Conservation (phyloP, 2,113 vertebrate species). For the Theristicus caerulescens region DNA sequence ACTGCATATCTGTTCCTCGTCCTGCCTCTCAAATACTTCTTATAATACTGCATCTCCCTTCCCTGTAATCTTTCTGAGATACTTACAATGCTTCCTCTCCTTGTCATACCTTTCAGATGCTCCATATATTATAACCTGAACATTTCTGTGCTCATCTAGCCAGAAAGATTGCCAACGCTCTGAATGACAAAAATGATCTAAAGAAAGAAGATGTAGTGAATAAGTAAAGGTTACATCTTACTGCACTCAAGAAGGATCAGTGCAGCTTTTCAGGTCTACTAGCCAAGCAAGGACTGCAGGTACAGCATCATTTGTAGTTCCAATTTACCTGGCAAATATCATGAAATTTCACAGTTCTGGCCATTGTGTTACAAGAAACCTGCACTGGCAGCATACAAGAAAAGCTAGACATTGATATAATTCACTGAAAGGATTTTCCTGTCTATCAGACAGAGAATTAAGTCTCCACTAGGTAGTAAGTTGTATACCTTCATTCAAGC, state of each 20-base stretch:
- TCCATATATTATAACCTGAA: not conserved
- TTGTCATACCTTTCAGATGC: constrained; percentile 15
- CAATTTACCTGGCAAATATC: constrained; percentile 57
- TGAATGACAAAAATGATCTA: constrained; percentile 16
- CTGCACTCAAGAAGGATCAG: not conserved
- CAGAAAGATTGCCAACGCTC: constrained; percentile 17
- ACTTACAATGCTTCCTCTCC: not conserved
- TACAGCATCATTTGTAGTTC: constrained; percentile 31
- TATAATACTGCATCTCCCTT: not conserved
- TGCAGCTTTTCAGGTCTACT: constrained; percentile 48
- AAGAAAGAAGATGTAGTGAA: constrained; percentile 10
- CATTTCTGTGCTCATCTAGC: constrained; percentile 45
- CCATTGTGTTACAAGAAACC: constrained; percentile 33
- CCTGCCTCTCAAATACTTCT: constrained; percentile 37
- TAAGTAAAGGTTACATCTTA: constrained; percentile 48
- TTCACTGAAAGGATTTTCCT: constrained; percentile 57
- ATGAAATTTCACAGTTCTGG: constrained; percentile 50
- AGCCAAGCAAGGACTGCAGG: constrained; percentile 23
- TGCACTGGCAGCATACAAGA: constrained; percentile 16
- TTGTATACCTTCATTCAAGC: constrained; percentile 38
- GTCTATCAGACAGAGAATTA: constrained; percentile 56
- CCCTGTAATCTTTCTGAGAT: constrained; percentile 1
- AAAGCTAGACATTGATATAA: constrained; percentile 24
- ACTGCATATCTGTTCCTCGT: not conserved
- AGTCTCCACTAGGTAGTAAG: constrained; percentile 42